Evolutionary conservation across 2,888 invertebrate species (phyloP), one percentile per base, ranked within the genome.

Genomic region (Metalampra italica): DNA sequence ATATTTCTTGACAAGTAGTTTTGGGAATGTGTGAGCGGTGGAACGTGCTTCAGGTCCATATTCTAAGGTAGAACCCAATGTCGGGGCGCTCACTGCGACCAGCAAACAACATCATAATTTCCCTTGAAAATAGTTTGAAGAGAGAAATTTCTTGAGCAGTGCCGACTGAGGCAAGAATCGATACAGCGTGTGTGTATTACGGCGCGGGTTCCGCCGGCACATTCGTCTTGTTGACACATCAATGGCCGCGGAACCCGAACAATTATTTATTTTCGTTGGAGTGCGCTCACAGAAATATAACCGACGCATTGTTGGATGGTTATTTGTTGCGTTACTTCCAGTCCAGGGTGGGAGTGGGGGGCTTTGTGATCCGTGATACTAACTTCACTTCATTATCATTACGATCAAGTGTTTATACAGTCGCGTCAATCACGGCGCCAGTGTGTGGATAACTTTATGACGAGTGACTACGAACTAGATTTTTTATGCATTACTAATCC

Each of bases 141-240:
- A 36, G 45, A 45, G 47, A 15, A 39, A 45, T 44, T 45, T 47
- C 47, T 43, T 47, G 37, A 36, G n/a, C 37, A 14, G 29, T 29
- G n/a, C 15, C 15, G 11, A 39, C 46, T 40, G 40, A 46, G 46
- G 34, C 37, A 13, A 9, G 43, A 54, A 46, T 47, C 46, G 46
- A 50, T 49, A 47, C 43, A 43, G 47, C 47, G 47, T 54, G 11
- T 50, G 47, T 48, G 39, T 47, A 43, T 38, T 42, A 9, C 48
- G 50, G 37, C 34, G 50, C 29, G 37, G 13, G 47, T 34, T 47
- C 41, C 45, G 47, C 45, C 49, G 34, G 50, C 53, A 51, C 74
- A 78, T 78, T 68, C 71, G 68, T 78, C 75, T 71, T 67, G 67
- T 66, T 73, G 77, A 73, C 78, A 71, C 74, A 63, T 76, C 75